Evolutionary conservation across 1,140 invertebrate genomes (phyloP).

Genomic region (Drosophila varians): DNA sequence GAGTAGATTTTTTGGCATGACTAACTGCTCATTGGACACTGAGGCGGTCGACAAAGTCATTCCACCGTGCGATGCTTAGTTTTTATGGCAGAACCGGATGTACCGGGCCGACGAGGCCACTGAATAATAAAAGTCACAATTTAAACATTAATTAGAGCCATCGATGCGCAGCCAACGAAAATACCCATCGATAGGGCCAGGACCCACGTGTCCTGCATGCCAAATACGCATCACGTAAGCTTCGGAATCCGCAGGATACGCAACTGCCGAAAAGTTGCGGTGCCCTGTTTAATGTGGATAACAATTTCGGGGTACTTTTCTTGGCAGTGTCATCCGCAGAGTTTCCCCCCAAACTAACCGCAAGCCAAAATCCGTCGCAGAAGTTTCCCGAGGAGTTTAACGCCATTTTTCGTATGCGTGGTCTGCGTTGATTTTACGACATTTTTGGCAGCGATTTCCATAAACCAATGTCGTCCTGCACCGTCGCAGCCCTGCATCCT

Average conservation of each 20-base stretch:
- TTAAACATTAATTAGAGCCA: slow-evolving; percentile 77
- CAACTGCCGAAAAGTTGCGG: slow-evolving; percentile 46
- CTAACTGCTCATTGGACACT: slow-evolving; percentile 13
- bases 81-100: slow-evolving; percentile 45
- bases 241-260: slow-evolving; percentile 40
- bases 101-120: background rate
- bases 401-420: slow-evolving; percentile 64
- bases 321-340: slow-evolving; percentile 33
- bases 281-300: slow-evolving; percentile 47
- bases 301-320: slow-evolving; percentile 34
- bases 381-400: slow-evolving; percentile 63
- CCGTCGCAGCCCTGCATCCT: slow-evolving; percentile 18
- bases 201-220: slow-evolving; percentile 51
- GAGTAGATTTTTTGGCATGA: slow-evolving; percentile 12
- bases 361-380: slow-evolving; percentile 53
- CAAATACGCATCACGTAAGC: slow-evolving; percentile 62
- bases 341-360: slow-evolving; percentile 56
- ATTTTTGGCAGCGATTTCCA: slow-evolving; percentile 55
- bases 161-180: slow-evolving; percentile 54
- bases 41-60: slow-evolving; percentile 16
- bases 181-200: slow-evolving; percentile 45
- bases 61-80: slow-evolving; percentile 36
- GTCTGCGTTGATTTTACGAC: slow-evolving; percentile 70
- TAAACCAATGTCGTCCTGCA: slow-evolving; percentile 28
- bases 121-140: slow-evolving; percentile 71